Evolutionary conservation across 1,140 invertebrate genomes (phyloP).

Genomic region (Mactra quadrangularis): DNA sequence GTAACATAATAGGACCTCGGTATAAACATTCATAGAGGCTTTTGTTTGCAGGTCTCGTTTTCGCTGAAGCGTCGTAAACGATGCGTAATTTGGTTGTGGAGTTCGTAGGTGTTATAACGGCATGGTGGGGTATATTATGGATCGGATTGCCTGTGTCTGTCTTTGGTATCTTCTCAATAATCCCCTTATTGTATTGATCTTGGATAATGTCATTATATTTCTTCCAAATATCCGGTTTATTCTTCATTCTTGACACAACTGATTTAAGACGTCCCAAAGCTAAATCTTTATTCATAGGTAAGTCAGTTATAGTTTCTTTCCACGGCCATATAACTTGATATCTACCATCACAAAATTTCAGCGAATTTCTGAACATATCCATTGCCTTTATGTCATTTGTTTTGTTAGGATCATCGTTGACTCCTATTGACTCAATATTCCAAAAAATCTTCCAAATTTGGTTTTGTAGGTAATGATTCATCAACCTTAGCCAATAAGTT

Average conservation of each 20-base stretch:
- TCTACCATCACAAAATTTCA: not conserved
- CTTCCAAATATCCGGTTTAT: not conserved
- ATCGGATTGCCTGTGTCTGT: not conserved
- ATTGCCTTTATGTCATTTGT: not conserved
- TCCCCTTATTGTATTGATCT: not conserved
- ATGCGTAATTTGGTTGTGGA: conserved; percentile 35
- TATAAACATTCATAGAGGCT: conserved; percentile 40
- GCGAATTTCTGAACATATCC: not conserved
- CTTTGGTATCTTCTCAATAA: not conserved
- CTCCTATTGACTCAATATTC: conserved; percentile 10
- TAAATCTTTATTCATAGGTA: not conserved
- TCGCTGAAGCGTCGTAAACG: conserved; percentile 58
- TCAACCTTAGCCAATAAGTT: not conserved
- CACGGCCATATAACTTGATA: conserved; percentile 1
- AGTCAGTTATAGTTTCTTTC: not conserved
- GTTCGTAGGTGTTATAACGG: conserved; percentile 7
- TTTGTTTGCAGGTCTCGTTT: not conserved
- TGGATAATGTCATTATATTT: conserved; percentile 10
- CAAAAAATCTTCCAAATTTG: conserved; percentile 13
- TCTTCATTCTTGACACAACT: conserved; percentile 1
- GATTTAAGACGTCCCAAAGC: conserved; percentile 2
- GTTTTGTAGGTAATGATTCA: not conserved
- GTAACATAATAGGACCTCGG: conserved; percentile 42
- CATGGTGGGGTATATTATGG: conserved; percentile 27
- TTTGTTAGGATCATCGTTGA: not conserved